Evolutionary conservation across 2,888 invertebrate species (phyloP).

Genomic region (Agriopis marginaria): DNA sequence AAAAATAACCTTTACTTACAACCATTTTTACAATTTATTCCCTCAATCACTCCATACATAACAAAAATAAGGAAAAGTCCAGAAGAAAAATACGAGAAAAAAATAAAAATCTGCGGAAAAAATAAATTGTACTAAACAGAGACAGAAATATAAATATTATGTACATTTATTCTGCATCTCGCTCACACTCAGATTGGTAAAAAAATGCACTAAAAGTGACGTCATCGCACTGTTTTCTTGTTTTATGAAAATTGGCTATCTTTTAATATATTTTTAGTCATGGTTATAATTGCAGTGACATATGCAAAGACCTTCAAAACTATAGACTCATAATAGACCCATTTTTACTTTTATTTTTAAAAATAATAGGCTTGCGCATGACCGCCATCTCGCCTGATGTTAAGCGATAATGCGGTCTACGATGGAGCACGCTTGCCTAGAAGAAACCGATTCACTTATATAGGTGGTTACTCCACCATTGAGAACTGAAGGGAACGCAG

Average conservation of each 20-base stretch:
- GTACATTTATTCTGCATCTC: conserved; percentile 58
- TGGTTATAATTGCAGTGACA: too few species aligned
- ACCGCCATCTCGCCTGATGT: too few species aligned
- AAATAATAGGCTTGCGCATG: too few species aligned
- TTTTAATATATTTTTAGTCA: background rate
- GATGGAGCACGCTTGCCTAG: too few species aligned
- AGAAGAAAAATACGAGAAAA: conserved; percentile 41
- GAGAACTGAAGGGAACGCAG: too few species aligned
- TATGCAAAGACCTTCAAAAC: too few species aligned
- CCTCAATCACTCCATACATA: conserved; percentile 39
- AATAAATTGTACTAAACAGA: conserved; percentile 48
- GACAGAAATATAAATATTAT: conserved; percentile 67
- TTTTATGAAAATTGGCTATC: background rate
- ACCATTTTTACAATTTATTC: conserved; percentile 51
- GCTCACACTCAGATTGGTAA: conserved; percentile 51
- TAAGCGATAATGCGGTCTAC: too few species aligned
- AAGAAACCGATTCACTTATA: too few species aligned
- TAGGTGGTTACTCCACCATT: too few species aligned
- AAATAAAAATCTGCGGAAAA: conserved; percentile 49
- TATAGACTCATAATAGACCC: too few species aligned
- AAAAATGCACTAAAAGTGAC: conserved; percentile 44
- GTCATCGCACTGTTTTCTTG: conserved; percentile 37
- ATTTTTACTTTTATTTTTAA: too few species aligned
- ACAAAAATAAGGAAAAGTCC: conserved; percentile 30
- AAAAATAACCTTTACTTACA: conserved; percentile 60